A percentile compares a stretch with the other conserved stretches of the same genome.
phyloP scores from a whole-genome alignment of 2,888 invertebrate genomes.

The Spisula subtruncata region DNA sequence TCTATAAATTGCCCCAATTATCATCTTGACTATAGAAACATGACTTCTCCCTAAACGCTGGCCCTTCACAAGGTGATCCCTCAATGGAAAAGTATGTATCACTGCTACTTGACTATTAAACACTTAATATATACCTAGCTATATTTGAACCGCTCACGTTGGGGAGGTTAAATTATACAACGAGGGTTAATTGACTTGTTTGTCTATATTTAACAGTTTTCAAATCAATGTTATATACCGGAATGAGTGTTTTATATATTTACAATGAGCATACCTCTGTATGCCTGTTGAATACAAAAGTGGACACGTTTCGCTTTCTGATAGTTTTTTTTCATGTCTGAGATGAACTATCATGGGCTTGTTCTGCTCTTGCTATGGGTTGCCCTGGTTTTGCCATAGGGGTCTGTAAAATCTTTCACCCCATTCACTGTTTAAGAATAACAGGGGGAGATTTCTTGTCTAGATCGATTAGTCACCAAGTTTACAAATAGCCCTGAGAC shows the following conservation, averaged over 20 bases:
- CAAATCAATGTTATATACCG: slow-evolving; percentile 12
- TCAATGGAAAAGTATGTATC: background rate
- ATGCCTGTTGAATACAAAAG: background rate
- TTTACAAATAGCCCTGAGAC: no score
- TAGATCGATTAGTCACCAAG: no score
- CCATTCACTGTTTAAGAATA: no score
- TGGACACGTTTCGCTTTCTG: background rate
- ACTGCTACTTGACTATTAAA: background rate
- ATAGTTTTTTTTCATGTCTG: background rate
- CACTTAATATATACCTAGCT: background rate
- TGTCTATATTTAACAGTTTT: slow-evolving; percentile 21
- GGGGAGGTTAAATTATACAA: background rate
- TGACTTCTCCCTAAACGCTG: background rate
- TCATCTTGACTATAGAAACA: no score
- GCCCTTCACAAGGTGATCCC: background rate
- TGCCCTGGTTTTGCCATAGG: no score
- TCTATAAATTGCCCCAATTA: no score
- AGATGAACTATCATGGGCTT: no score
- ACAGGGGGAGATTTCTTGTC: no score
- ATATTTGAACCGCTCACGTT: background rate
- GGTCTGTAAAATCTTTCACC: no score
- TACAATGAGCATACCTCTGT: slow-evolving; percentile 4
- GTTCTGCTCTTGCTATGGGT: no score
- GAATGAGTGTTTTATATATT: background rate
- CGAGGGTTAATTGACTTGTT: slow-evolving; percentile 17